Percentiles rank a stretch among this genome's conserved stretches.
Conservation (phyloP, 1,140 invertebrate genomes). For the Heliconius hewitsoni region DNA sequence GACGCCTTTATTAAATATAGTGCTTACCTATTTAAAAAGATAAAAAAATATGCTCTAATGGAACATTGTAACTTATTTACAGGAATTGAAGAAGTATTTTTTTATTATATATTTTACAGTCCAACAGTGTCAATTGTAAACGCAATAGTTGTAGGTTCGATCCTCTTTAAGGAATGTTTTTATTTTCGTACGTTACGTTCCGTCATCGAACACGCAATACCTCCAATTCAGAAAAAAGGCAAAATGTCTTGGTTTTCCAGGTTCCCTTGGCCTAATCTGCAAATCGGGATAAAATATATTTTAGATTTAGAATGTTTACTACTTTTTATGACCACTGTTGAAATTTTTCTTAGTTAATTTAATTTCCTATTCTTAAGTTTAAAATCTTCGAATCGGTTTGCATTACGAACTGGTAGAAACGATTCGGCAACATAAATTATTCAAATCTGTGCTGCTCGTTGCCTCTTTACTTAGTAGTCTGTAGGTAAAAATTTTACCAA, state of each 20-base stretch:
- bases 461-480: conserved; percentile 36
- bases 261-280: too few species aligned
- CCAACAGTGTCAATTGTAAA: too few species aligned
- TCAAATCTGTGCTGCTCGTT: conserved; percentile 57
- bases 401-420: conserved; percentile 43
- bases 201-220: too few species aligned
- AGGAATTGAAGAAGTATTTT: neutral
- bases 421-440: conserved; percentile 63
- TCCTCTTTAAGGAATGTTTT: too few species aligned
- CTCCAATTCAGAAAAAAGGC: too few species aligned
- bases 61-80: neutral
- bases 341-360: neutral
- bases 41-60: neutral
- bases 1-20: neutral
- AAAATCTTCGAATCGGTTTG: neutral
- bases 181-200: too few species aligned
- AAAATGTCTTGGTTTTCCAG: too few species aligned
- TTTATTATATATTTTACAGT: too few species aligned
- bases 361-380: neutral
- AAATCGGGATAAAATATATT: too few species aligned
- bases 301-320: too few species aligned
- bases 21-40: neutral
- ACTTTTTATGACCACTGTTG: neutral
- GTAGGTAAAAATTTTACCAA: conserved; percentile 38
- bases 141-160: too few species aligned